A percentile compares a stretch with the other conserved stretches of the same genome.
phyloP scores from a whole-genome alignment of 2,888 invertebrate species.

The Tenthredo distinguenda region DNA sequence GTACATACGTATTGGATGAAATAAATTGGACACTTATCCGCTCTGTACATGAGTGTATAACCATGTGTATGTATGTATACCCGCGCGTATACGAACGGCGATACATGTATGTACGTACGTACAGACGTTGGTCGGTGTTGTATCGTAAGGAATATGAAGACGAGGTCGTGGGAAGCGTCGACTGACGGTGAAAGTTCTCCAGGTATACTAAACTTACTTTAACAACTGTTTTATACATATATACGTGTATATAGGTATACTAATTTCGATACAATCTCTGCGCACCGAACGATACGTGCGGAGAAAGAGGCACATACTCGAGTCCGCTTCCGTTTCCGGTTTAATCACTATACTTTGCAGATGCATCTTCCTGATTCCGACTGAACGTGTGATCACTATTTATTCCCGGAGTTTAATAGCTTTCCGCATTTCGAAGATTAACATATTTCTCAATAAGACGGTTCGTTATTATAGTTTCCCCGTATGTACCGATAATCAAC shows the following conservation, averaged over 20 bases:
- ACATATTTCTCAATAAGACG: not conserved
- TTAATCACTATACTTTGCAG: not conserved
- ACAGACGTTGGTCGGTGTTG: not conserved
- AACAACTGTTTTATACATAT: constrained; percentile 27
- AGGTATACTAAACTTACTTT: constrained; percentile 47
- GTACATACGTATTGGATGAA: constrained; percentile 24
- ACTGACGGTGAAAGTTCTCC: constrained; percentile 48
- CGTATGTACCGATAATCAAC: not conserved
- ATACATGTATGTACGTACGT: not conserved
- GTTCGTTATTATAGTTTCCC: not conserved
- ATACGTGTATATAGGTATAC: not conserved
- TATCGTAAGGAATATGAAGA: constrained; percentile 47
- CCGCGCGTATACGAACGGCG: not conserved
- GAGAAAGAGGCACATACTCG: constrained; percentile 33
- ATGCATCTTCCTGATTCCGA: constrained; percentile 39
- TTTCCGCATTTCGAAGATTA: not conserved
- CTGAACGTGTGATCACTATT: not conserved
- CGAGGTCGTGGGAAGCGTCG: constrained; percentile 49
- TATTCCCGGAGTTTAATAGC: not conserved
- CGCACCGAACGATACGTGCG: constrained; percentile 31
- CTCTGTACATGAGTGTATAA: not conserved
- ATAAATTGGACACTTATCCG: constrained; percentile 41
- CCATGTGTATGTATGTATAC: not conserved
- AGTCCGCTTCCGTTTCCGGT: constrained; percentile 49
- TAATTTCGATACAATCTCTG: constrained; percentile 48